Base-by-base conservation (phyloP, 2,113 vertebrate species). In the Brachypodius melanocephalos region DNA sequence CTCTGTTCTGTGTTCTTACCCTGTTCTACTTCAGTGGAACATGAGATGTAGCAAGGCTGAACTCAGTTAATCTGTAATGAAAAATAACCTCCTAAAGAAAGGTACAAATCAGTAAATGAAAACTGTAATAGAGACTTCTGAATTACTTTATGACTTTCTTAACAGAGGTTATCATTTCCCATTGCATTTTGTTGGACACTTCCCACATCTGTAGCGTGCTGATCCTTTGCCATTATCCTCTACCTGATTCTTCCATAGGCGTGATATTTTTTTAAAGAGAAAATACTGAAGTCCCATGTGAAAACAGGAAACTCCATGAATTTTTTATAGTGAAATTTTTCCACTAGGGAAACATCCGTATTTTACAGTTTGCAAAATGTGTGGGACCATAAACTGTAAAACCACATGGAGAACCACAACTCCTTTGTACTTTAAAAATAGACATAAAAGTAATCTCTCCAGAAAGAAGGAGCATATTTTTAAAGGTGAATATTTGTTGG, bases 351-450 rank as follows among this genome's bases (percentile, higher is more conserved):
- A 96, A 85, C 94, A 92, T 95, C 83, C 83, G 2, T 93, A 80
- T 95, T 96, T 97, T 94, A 92, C 84, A 89, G 89, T 96, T 95
- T 92, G 86, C 91, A 92, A 78, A 97, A 85, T 92, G 93, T 95
- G 94, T 95, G 93, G 92, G 83, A 92, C 90, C 65, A n/a, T 95
- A 95, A 95, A 90, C 87, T 95, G 87, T 78, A 92, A 95, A 96
- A 95, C 93, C 69, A 0, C 93, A 89, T 7, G 10, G 90, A 95
- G 94, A 95, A 93, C 86, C 95, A 84, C 94, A 97, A 84, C 73
- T 57, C 65, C 92, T 95, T 95, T 96, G 94, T 96, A 89, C 95
- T 96, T 96, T 71, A 92, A 93, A 96, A 95, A 95, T 90, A 97
- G 86, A 95, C 78, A 84, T 91, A 87, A 95, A 92, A 96, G 74